Evolutionary conservation across 1,140 invertebrate species (phyloP).

Genomic region (Diorhabda carinulata): DNA sequence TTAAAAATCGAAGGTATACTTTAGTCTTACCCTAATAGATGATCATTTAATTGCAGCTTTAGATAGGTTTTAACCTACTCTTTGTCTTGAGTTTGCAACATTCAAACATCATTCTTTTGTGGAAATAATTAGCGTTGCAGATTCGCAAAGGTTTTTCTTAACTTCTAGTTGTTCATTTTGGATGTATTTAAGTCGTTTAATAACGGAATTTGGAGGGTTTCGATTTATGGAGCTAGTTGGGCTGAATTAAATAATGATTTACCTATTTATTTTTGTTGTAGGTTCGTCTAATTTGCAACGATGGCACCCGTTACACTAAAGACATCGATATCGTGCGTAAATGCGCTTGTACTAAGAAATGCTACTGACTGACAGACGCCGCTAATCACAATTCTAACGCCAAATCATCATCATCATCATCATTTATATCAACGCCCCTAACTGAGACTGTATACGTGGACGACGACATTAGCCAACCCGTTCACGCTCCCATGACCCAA

Average conservation of each 20-base stretch:
- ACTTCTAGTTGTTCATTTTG: too few species aligned
- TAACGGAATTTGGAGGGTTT: too few species aligned
- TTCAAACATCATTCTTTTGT: too few species aligned
- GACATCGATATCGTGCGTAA: constrained; percentile 94
- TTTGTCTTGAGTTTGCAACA: too few species aligned
- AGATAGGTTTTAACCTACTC: too few species aligned
- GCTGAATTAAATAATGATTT: neutral
- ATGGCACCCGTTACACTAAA: constrained; percentile 90
- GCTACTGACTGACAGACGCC: constrained; percentile 58
- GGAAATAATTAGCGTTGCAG: too few species aligned
- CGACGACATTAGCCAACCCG: constrained; percentile 21
- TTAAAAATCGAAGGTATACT: too few species aligned
- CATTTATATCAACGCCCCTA: constrained; percentile 5
- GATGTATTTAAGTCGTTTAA: too few species aligned
- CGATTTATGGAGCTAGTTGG: too few species aligned
- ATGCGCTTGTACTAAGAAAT: constrained; percentile 83
- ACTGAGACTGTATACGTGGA: constrained; percentile 22
- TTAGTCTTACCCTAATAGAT: too few species aligned
- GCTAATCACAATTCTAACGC: constrained; percentile 48
- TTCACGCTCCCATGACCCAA: constrained; percentile 26
- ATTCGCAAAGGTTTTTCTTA: too few species aligned
- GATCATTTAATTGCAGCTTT: too few species aligned
- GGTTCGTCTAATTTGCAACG: constrained; percentile 85
- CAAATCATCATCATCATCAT: constrained; percentile 14
- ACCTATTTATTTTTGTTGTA: constrained; percentile 42